Conservation (phyloP, 2,888 invertebrate genomes). For the Drosophila nigricruria region DNA sequence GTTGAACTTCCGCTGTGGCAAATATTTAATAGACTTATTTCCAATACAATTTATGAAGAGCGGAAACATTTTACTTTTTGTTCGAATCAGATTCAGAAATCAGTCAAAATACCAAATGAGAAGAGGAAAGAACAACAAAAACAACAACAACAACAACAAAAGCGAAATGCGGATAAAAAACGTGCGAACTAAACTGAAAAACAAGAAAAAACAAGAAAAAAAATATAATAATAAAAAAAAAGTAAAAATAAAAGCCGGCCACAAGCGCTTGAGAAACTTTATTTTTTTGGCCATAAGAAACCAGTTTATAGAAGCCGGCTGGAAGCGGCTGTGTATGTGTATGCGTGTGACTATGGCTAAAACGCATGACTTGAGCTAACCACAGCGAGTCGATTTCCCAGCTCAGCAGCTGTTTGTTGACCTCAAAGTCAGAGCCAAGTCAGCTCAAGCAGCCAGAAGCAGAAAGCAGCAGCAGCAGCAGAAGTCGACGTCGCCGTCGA, state of each 20-base stretch:
- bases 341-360: constrained; percentile 40
- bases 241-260: constrained; percentile 49
- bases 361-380: constrained; percentile 78
- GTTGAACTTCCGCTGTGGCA: constrained; percentile 18
- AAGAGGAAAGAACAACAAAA: constrained; percentile 22
- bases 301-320: constrained; percentile 74
- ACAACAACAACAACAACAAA: constrained; percentile 6
- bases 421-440: constrained; percentile 80
- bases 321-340: constrained; percentile 20
- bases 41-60: constrained; percentile 22
- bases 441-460: constrained; percentile 10
- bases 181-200: constrained; percentile 78
- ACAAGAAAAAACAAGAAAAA: constrained; percentile 30
- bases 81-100: constrained; percentile 32
- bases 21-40: constrained; percentile 37
- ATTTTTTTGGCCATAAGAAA: constrained; percentile 68
- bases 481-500: neutral
- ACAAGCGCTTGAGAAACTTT: constrained; percentile 76
- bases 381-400: constrained; percentile 72
- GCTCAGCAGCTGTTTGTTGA: constrained; percentile 85
- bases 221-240: neutral
- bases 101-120: constrained; percentile 41
- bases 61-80: constrained; percentile 46
- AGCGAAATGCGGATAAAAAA: constrained; percentile 59
- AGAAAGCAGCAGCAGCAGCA: constrained; percentile 25